These are phyloP conservation scores for Drosophila incognita DNA, from an alignment of 2,888 invertebrate genomes.

Conservation along the genomic window DNA sequence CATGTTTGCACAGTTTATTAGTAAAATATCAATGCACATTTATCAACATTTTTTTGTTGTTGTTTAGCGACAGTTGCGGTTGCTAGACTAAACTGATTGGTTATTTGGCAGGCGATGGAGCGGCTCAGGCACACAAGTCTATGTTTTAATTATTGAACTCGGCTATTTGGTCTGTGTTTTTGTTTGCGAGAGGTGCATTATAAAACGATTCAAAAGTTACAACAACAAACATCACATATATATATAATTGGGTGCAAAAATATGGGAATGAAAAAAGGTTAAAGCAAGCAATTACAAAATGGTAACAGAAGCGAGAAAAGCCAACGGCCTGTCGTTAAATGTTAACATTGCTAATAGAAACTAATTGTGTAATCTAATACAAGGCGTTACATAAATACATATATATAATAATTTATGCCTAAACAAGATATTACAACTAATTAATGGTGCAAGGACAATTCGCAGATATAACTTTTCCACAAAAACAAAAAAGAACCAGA, in stretches of 20 bases:
- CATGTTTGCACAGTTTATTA: conserved; percentile 32
- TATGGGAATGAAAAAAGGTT: not conserved
- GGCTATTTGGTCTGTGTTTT: conserved; percentile 25
- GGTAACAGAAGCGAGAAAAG: conserved; percentile 28
- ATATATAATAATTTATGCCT: conserved; percentile 25
- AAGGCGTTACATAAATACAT: conserved; percentile 35
- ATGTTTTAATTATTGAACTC: conserved; percentile 7
- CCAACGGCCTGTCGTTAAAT: conserved; percentile 27
- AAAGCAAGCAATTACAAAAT: conserved; percentile 10
- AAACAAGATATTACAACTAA: conserved; percentile 36
- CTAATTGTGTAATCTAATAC: conserved; percentile 40
- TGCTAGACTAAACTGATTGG: conserved; percentile 22
- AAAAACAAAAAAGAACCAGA: not conserved
- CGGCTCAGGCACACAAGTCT: conserved; percentile 34
- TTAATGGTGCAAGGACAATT: conserved; percentile 32
- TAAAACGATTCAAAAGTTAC: conserved; percentile 18
- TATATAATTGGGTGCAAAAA: conserved; percentile 21
- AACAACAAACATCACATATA: conserved; percentile 36
- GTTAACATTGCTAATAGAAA: conserved; percentile 38
- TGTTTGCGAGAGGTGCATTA: conserved; percentile 8
- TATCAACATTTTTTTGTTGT: not conserved
- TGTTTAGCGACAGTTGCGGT: conserved; percentile 12
- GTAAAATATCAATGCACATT: conserved; percentile 36
- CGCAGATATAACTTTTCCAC: conserved; percentile 23
- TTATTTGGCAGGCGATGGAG: not conserved